Evolutionary conservation across 2,888 invertebrate genomes (phyloP).

Genomic region (Zonitis immaculata): DNA sequence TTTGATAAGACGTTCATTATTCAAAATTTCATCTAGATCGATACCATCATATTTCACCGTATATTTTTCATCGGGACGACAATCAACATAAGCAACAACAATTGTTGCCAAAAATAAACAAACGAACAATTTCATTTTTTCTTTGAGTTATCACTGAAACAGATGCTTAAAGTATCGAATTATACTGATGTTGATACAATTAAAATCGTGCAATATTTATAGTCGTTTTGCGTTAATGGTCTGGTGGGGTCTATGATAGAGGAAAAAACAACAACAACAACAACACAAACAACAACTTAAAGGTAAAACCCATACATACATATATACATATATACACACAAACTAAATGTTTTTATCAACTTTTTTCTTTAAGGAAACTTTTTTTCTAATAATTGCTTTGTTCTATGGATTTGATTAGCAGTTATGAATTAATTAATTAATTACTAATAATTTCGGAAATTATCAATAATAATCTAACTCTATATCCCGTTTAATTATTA

Average conservation of each 20-base stretch:
- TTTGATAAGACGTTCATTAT: constrained; percentile 58
- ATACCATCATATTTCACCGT: constrained; percentile 64
- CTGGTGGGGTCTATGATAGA: not conserved
- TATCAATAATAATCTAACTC: too few relatives aligned
- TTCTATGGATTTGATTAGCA: too few relatives aligned
- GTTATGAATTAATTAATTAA: too few relatives aligned
- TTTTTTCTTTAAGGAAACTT: too few relatives aligned
- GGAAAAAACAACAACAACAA: too few relatives aligned
- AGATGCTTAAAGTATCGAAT: constrained; percentile 1
- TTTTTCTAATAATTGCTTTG: too few relatives aligned
- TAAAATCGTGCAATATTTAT: not conserved
- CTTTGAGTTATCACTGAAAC: constrained; percentile 19
- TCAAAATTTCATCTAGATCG: constrained; percentile 60
- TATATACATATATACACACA: too few relatives aligned
- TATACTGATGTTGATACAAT: not conserved
- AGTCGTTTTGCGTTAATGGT: not conserved
- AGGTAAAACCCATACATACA: not conserved
- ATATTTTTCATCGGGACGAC: constrained; percentile 44
- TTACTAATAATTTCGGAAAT: too few relatives aligned
- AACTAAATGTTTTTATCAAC: too few relatives aligned
- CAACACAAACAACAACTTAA: too few relatives aligned
- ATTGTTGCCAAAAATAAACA: constrained; percentile 31
- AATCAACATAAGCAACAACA: constrained; percentile 4
- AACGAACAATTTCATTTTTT: constrained; percentile 31
- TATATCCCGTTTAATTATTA: too few relatives aligned